phyloP scores from a whole-genome alignment of 2,797 vertebrate genomes.

The Danio albolineatus region DNA sequence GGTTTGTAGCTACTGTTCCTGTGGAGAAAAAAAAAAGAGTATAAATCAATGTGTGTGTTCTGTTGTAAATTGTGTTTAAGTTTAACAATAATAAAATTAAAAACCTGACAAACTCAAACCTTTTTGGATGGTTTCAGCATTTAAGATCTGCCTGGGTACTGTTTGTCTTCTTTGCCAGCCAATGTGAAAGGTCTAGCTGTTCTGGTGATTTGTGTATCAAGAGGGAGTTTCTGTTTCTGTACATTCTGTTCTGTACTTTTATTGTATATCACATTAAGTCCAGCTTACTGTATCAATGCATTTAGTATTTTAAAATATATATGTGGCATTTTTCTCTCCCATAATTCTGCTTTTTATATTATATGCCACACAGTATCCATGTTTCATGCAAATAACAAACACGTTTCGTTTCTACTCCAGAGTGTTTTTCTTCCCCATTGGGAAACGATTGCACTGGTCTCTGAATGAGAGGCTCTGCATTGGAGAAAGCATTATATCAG shows the following conservation, averaged over 20 bases:
- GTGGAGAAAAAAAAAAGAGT: slow-evolving; percentile 10
- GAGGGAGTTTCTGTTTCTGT: slow-evolving; percentile 3
- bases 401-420: slow-evolving; percentile 2
- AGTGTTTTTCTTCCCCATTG: slow-evolving; percentile 7
- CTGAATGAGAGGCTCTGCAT: neutral
- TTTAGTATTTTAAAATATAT: neutral
- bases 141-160: neutral
- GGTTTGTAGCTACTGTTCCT: slow-evolving; percentile 6
- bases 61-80: slow-evolving; percentile 12
- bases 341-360: too few species aligned
- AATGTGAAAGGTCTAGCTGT: neutral
- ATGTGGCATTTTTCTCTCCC: neutral
- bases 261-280: neutral
- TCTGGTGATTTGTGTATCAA: neutral
- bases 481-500: neutral
- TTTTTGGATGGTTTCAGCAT: neutral
- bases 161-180: neutral
- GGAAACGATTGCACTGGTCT: too few species aligned
- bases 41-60: slow-evolving; percentile 13
- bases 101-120: neutral
- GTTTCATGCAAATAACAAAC: neutral
- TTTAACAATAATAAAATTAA: slow-evolving; percentile 28
- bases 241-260: neutral
- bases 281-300: neutral
- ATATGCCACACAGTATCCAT: neutral